These are phyloP conservation scores for crab-eating macaque (Macaca fascicularis) DNA, from an alignment of 2,113 vertebrate species.

Conservation along the genomic window T2T-MFA8v1.1 NC_088379.1:130831001-130831500, in stretches of 20 bases:
- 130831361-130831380: not conserved
- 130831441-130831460: not conserved
- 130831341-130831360: not conserved
- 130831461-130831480: not conserved
- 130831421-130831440: not conserved
- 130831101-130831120: too few relatives aligned
- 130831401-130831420: not conserved
- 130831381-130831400: not conserved
- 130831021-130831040: too few relatives aligned
- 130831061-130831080: too few relatives aligned
- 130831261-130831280: not conserved
- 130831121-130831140: rapidly evolving
- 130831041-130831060: too few relatives aligned
- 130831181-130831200: not conserved
- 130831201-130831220: too few relatives aligned
- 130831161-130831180: not conserved
- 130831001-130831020: too few relatives aligned
- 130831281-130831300: not conserved
- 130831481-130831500: not conserved
- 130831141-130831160: not conserved
- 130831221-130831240: not conserved
- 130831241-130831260: not conserved
- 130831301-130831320: not conserved
- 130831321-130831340: not conserved
- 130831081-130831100: too few relatives aligned